These are phyloP conservation scores for Hyphantria cunea DNA, from an alignment of 1,140 invertebrate genomes.

Conservation along the genomic window DNA sequence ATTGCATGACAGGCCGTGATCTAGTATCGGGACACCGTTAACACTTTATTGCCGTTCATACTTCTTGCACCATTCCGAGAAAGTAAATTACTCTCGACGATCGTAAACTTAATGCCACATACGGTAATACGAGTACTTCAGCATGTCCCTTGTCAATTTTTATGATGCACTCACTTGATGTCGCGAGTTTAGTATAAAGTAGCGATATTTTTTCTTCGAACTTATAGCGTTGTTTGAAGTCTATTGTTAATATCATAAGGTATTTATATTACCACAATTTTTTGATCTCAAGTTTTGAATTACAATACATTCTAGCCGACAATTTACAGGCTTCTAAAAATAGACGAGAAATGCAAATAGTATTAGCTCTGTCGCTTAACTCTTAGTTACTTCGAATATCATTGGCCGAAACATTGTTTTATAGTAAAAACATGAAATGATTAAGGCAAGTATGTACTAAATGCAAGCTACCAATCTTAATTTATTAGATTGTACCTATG, in stretches of 20 bases:
- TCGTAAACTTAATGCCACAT: slow-evolving; percentile 73
- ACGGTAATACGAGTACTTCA: slow-evolving; percentile 62
- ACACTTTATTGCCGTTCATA: slow-evolving; percentile 68
- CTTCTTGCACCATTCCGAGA: slow-evolving; percentile 68
- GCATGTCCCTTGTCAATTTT: slow-evolving; percentile 70
- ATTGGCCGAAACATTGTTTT: too few relatives aligned
- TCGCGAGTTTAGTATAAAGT: slow-evolving; percentile 25
- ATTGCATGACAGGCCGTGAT: slow-evolving; percentile 47
- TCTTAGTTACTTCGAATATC: too few relatives aligned
- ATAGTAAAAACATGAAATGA: too few relatives aligned
- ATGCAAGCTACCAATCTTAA: too few relatives aligned
- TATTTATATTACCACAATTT: not conserved
- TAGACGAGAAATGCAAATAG: too few relatives aligned
- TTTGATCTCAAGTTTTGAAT: slow-evolving; percentile 3
- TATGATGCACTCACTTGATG: slow-evolving; percentile 66
- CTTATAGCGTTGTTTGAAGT: not conserved
- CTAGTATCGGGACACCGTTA: slow-evolving; percentile 56
- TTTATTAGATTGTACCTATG: too few relatives aligned
- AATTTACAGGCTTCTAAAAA: too few relatives aligned
- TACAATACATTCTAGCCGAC: too few relatives aligned
- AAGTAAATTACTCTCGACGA: slow-evolving; percentile 68
- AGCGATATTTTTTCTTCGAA: slow-evolving; percentile 18
- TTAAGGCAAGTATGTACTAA: too few relatives aligned
- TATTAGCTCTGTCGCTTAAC: too few relatives aligned
- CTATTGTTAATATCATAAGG: slow-evolving; percentile 16